A percentile compares a stretch with the other conserved stretches of the same genome.
These are phyloP conservation scores for Streptopelia turtur DNA, from an alignment of 2,797 vertebrate genomes.

Conservation along the genomic window DNA sequence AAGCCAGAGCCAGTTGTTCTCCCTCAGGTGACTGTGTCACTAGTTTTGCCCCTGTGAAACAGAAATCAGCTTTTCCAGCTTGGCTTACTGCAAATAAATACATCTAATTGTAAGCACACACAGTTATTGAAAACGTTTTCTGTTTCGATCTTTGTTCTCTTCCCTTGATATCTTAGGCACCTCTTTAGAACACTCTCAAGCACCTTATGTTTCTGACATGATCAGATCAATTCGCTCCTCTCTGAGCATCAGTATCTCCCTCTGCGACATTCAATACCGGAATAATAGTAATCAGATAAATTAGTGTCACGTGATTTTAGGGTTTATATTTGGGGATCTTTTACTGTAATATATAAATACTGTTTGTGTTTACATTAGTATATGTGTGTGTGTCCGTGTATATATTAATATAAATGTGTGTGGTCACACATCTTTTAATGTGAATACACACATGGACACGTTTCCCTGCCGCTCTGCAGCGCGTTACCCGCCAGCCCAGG, in stretches of 20 bases:
- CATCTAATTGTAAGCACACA: not conserved
- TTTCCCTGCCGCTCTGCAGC: not conserved
- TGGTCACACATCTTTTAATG: not conserved
- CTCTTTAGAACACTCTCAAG: not conserved
- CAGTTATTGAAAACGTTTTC: not conserved
- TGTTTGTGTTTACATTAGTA: not conserved
- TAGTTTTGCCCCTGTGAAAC: not conserved
- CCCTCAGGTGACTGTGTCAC: not conserved
- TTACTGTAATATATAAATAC: not conserved
- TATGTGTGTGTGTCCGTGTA: not conserved
- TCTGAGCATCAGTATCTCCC: not conserved
- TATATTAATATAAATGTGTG: not conserved
- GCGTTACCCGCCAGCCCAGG: slow-evolving; percentile 37
- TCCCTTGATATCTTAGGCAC: not conserved
- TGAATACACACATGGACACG: not conserved
- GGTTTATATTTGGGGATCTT: not conserved
- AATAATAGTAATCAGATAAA: not conserved
- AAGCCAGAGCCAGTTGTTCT: not conserved
- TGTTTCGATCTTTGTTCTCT: not conserved
- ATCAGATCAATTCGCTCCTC: not conserved
- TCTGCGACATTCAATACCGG: not conserved
- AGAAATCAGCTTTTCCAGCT: not conserved
- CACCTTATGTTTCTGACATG: not conserved
- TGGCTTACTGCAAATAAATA: not conserved
- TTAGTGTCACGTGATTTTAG: not conserved